These are phyloP conservation scores for Halcyon malimbica DNA, from an alignment of 2,113 vertebrate genomes.

Conservation along the genomic window DNA sequence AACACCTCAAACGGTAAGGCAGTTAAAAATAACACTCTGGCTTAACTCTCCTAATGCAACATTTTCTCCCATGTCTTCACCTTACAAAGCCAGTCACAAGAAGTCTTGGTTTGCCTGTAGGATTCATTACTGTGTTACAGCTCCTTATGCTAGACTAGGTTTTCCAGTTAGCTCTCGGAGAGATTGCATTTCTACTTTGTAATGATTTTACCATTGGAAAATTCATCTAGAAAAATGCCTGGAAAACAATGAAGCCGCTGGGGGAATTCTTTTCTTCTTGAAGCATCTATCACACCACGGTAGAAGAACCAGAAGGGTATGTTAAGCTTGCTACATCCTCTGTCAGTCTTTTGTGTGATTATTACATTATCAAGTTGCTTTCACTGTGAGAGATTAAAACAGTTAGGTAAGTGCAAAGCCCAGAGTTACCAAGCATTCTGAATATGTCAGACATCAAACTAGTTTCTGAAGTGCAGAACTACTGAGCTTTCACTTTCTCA, in stretches of 20 bases:
- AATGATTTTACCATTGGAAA: constrained; percentile 39
- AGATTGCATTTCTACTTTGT: background rate
- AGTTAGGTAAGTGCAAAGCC: constrained; percentile 24
- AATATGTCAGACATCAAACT: constrained; percentile 55
- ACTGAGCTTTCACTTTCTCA: constrained; percentile 41
- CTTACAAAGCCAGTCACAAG: background rate
- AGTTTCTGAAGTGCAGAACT: constrained; percentile 42
- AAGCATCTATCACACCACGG: background rate
- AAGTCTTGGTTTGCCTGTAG: background rate
- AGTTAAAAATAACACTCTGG: background rate
- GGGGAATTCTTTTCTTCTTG: constrained; percentile 11
- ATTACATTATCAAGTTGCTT: constrained; percentile 46
- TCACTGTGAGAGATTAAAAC: constrained; percentile 56
- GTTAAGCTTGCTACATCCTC: constrained; percentile 20
- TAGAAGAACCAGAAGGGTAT: background rate
- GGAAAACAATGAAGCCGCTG: background rate
- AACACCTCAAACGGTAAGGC: background rate
- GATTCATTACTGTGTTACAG: background rate
- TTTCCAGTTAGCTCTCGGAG: background rate
- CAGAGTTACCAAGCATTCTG: background rate
- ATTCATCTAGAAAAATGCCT: background rate
- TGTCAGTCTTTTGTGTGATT: constrained; percentile 60
- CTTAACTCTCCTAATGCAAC: background rate
- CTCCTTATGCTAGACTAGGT: background rate
- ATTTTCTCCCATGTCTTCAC: background rate